Percentiles rank a stretch among this genome's conserved stretches.
Conservation (phyloP, 2,888 invertebrate species). For the Nomada lathburiana region DNA sequence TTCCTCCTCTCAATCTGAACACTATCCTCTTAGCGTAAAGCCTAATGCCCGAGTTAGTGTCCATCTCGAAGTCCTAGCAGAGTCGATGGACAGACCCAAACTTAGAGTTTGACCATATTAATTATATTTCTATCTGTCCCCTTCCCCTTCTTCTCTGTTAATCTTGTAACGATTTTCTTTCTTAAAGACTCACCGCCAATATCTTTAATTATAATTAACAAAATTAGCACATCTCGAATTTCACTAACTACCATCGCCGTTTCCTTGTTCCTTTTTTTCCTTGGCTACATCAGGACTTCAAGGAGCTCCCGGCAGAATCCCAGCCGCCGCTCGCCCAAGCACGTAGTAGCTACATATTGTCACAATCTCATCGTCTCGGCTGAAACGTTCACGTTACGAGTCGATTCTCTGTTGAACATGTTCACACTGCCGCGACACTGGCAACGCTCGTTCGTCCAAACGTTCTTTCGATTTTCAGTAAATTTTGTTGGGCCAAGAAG, state of each 20-base stretch:
- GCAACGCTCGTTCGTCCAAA: conserved; percentile 15
- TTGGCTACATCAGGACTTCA: conserved; percentile 48
- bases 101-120: too few species aligned
- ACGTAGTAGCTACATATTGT: conserved; percentile 45
- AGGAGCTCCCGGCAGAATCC: conserved; percentile 19
- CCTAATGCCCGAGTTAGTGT: conserved; percentile 21
- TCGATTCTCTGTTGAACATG: conserved; percentile 10
- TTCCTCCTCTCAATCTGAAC: conserved; percentile 7
- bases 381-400: conserved; percentile 13
- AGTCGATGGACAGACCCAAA: not conserved
- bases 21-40: conserved; percentile 44
- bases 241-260: too few species aligned
- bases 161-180: not conserved
- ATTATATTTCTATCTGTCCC: not conserved
- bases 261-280: not conserved
- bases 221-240: too few species aligned
- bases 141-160: not conserved
- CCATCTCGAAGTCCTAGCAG: conserved; percentile 33
- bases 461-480: not conserved
- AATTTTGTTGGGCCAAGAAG: not conserved
- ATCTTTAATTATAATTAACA: too few species aligned
- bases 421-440: not conserved
- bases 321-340: conserved; percentile 33
- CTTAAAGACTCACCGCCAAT: too few species aligned
- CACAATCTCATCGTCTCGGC: conserved; percentile 33